phyloP scores from a whole-genome alignment of 2,113 vertebrate genomes.

The Camelus bactrianus region DNA sequence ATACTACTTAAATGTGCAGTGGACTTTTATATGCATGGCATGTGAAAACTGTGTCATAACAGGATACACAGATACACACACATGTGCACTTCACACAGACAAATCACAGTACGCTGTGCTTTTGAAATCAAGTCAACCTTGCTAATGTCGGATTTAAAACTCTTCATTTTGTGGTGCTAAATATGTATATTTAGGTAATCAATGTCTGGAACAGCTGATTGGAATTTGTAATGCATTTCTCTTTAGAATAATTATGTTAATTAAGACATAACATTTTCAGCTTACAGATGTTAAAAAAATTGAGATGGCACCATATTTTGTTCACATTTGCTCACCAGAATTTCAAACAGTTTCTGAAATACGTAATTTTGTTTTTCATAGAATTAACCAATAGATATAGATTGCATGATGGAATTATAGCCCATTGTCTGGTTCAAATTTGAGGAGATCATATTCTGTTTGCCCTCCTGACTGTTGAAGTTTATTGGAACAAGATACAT shows the following conservation, averaged over 20 bases:
- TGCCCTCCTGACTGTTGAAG: not conserved
- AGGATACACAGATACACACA: not conserved
- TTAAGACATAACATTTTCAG: constrained; percentile 38
- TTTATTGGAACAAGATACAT: not conserved
- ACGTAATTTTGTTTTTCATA: not conserved
- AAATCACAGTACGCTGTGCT: not conserved
- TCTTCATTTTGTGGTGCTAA: constrained; percentile 62
- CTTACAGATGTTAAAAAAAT: constrained; percentile 43
- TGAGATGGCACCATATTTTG: not conserved
- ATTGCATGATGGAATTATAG: not conserved
- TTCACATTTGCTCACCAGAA: constrained; percentile 32
- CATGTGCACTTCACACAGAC: not conserved
- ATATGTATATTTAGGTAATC: constrained; percentile 64
- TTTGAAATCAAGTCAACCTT: constrained; percentile 33
- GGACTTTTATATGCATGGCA: not conserved
- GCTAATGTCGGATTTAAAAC: constrained; percentile 66
- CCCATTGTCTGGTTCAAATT: not conserved
- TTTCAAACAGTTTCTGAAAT: constrained; percentile 23
- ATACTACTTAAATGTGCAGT: not conserved
- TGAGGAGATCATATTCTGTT: not conserved
- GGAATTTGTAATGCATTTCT: constrained; percentile 59
- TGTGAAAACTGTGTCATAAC: not conserved
- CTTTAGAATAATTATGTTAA: constrained; percentile 66
- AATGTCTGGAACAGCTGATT: constrained; percentile 63
- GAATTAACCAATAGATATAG: not conserved